phyloP scores from a whole-genome alignment of 2,888 invertebrate species.

The Trisateles emortualis region DNA sequence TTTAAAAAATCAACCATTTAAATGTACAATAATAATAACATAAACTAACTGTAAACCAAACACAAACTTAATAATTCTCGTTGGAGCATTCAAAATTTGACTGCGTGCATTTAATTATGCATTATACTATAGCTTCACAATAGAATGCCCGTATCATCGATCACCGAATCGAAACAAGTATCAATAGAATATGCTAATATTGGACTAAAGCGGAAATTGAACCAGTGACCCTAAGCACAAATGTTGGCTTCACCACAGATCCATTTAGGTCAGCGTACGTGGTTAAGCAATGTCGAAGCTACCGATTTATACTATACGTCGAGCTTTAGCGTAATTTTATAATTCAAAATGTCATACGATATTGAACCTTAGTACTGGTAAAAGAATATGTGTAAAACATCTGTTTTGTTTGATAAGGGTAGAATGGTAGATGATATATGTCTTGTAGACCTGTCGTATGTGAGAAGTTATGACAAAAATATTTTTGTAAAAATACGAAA shows the following conservation, averaged over 20 bases:
- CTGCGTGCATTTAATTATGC: neutral
- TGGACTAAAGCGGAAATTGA: conserved; percentile 16
- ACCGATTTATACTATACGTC: neutral
- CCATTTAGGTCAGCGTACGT: conserved; percentile 8
- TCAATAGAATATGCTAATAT: conserved; percentile 6
- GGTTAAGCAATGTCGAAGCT: neutral
- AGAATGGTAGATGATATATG: neutral
- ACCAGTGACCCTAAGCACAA: conserved; percentile 10
- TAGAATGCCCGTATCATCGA: neutral
- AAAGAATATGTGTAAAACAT: neutral
- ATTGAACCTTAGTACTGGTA: no score
- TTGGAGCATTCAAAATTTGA: no score
- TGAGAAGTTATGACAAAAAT: neutral
- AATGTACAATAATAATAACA: no score
- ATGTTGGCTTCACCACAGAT: conserved; percentile 2
- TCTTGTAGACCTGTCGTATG: neutral
- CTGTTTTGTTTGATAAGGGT: conserved; percentile 3
- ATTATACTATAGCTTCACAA: neutral
- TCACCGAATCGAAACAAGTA: neutral
- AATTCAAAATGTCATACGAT: no score
- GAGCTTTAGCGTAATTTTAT: no score
- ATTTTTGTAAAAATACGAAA: neutral
- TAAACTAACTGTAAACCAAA: no score
- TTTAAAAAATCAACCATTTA: no score
- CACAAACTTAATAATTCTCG: no score